Percentiles rank a stretch among this genome's conserved stretches.
Conservation (phyloP, 2,113 vertebrate genomes). For the Oncorhynchus gorbuscha region DNA sequence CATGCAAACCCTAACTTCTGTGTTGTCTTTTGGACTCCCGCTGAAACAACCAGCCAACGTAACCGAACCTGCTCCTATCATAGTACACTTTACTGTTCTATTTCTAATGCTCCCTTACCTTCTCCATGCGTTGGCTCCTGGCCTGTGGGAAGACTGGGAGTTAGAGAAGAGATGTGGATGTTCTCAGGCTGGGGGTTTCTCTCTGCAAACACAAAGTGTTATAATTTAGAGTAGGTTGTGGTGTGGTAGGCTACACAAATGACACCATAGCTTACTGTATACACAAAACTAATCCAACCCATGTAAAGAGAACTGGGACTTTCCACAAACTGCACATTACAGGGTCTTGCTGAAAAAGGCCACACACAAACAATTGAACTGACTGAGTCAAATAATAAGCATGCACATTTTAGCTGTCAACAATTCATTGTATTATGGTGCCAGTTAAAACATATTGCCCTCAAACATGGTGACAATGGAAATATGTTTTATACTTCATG, state of each 20-base stretch:
- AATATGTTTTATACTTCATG: too few species aligned
- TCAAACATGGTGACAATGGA: too few species aligned
- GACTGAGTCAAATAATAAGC: too few species aligned
- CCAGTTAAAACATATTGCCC: too few species aligned
- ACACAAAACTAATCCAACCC: background rate
- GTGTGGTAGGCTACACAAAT: background rate
- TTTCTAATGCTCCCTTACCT: constrained; percentile 28
- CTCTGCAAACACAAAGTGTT: constrained; percentile 37
- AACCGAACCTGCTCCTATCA: too few species aligned
- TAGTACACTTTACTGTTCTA: background rate
- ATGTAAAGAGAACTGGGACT: background rate
- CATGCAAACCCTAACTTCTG: too few species aligned
- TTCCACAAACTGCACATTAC: background rate
- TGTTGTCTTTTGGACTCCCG: too few species aligned
- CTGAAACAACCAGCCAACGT: too few species aligned
- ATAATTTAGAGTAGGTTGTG: constrained; percentile 19
- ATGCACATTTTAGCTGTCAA: background rate
- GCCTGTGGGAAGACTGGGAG: constrained; percentile 48
- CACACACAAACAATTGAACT: background rate
- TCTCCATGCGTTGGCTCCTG: constrained; percentile 13
- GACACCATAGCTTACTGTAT: background rate
- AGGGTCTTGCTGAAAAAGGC: background rate
- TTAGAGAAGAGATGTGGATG: constrained; percentile 45
- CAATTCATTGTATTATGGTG: background rate
- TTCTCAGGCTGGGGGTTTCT: constrained; percentile 40